These are phyloP conservation scores for Phyllotis vaccarum DNA, from an alignment of 2,797 vertebrate genomes.

Conservation along the genomic window DNA sequence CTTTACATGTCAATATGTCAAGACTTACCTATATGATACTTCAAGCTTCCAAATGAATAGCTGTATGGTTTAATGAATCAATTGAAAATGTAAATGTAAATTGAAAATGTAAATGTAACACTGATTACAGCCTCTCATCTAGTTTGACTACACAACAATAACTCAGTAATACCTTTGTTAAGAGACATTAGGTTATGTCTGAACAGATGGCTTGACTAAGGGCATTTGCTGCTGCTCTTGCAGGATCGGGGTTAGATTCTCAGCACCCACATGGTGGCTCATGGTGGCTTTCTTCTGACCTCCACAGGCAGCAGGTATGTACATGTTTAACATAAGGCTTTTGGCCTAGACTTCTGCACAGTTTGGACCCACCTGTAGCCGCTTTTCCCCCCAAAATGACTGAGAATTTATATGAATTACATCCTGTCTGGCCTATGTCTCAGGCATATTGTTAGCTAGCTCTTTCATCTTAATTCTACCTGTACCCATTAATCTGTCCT, in stretches of 20 bases:
- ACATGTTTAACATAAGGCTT: neutral
- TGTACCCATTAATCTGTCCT: too few species aligned
- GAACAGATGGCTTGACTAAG: neutral
- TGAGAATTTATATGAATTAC: too few species aligned
- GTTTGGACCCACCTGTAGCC: too few species aligned
- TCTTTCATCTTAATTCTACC: too few species aligned
- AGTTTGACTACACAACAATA: neutral
- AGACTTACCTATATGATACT: neutral
- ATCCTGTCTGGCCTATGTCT: too few species aligned
- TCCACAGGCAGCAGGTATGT: neutral
- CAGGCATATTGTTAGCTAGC: too few species aligned
- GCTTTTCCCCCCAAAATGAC: too few species aligned
- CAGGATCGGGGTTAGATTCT: neutral
- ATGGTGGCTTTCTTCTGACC: neutral
- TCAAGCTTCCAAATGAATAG: conserved; percentile 24
- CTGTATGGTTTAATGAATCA: conserved; percentile 7
- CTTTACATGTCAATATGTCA: conserved; percentile 29
- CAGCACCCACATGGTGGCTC: neutral
- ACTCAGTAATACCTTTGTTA: conserved; percentile 34
- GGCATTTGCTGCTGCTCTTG: neutral
- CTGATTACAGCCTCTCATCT: neutral
- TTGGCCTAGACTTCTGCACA: too few species aligned
- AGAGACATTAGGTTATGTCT: neutral
- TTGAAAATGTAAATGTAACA: conserved; percentile 19
- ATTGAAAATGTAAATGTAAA: conserved; percentile 21